phyloP scores from a whole-genome alignment of 2,113 vertebrate species.

The Pholis gunnellus region DNA sequence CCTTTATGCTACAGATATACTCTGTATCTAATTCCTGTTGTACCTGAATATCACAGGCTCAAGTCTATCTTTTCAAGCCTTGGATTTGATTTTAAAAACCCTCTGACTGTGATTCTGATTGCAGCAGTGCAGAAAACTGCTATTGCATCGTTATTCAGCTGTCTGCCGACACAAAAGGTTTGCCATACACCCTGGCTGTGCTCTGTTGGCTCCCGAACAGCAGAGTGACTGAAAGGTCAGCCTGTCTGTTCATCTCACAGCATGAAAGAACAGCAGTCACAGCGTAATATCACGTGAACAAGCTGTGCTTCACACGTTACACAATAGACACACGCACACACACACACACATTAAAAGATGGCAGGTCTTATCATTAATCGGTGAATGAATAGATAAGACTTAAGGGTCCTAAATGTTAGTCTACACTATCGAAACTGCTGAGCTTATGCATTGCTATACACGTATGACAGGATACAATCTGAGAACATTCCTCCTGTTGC shows the following conservation, averaged over 20 bases:
- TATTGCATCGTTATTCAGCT: conserved; percentile 51
- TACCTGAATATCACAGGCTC: conserved; percentile 2
- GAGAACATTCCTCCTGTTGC: conserved; percentile 25
- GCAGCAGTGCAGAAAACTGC: conserved; percentile 33
- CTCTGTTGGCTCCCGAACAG: conserved; percentile 64
- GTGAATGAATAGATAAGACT: conserved; percentile 33
- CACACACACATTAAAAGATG: conserved; percentile 26
- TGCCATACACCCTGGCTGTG: conserved; percentile 52
- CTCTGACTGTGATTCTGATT: conserved; percentile 16
- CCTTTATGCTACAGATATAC: background rate
- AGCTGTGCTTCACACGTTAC: conserved; percentile 43
- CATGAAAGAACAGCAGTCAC: conserved; percentile 63
- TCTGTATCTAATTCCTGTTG: background rate
- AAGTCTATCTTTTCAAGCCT: conserved; percentile 20
- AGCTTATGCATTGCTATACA: background rate
- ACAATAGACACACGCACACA: conserved; percentile 37
- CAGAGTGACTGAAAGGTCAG: conserved; percentile 80
- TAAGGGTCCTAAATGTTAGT: conserved; percentile 32
- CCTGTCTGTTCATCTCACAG: conserved; percentile 75
- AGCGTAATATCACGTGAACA: conserved; percentile 58
- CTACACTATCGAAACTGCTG: conserved; percentile 8
- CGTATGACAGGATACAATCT: conserved; percentile 16
- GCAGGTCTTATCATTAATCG: conserved; percentile 54
- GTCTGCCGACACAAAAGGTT: conserved; percentile 54
- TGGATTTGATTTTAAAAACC: conserved; percentile 28